Base-by-base conservation (phyloP, 2,797 vertebrate genomes). In the Ispidina lecontei region DNA sequence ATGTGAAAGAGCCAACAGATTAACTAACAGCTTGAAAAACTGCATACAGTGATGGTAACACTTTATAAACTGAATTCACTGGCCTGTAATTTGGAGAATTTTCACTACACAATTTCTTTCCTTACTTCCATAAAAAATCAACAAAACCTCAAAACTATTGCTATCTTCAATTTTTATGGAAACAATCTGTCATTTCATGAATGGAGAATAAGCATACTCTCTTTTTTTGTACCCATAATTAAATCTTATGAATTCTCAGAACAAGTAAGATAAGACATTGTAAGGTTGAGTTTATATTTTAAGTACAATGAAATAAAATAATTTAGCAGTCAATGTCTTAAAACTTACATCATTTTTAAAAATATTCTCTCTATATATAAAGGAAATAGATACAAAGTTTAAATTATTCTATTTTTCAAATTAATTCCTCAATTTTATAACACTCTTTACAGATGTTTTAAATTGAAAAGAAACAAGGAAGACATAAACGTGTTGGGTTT, bases 21-120 rank as follows among this genome's bases (percentile, higher is more conserved):
- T 56, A 95, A 35, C 44, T 56, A 90, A 90, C 63, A 81, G 59
- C 52, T 89, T 91, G 83, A 75, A 93, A 92, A 55, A 72, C 0
- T 62, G 33, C 12, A 74, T 25, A 60, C 5, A 58, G 22, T 31
- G 65, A 77, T 29, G 29, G 23, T 9, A 73, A 70, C 1, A 9
- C 29, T 60, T 79, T 62, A 44, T 31, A 44, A 68, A 59, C 4
- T 14, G 14, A 82, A 91, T 69, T 75, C 22, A 69, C 21, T 22
- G 17, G 1, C 9, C 63, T 77, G 63, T 23, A 73, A 72, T 64
- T 54, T 44, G 9, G 7, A 65, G n/a, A 54, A 31, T 68, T 94
- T 72, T 90, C 37, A 70, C 29, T 29, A 62, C 5, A 10, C 69
- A 44, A n/a, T 22, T 81, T 71, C 11, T 64, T 85, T 75, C 3